Evolutionary conservation across 2,113 vertebrate species (phyloP).

Genomic region (Etheostoma cragini): DNA sequence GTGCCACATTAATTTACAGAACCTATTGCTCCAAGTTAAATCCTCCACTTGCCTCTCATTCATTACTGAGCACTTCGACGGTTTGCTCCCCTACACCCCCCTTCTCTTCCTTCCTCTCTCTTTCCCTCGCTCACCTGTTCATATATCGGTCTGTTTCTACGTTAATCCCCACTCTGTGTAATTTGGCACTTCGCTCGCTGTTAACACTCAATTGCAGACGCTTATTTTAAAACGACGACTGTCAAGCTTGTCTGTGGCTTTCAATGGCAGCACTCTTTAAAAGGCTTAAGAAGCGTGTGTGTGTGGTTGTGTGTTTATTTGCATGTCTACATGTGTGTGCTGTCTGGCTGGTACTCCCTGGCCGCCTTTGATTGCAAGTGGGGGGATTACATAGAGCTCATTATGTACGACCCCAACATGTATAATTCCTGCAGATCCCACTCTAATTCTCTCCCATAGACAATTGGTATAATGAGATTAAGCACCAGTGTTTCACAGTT

Average conservation of each 20-base stretch:
- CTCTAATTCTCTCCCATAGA: conserved; percentile 83
- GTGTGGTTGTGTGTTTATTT: conserved; percentile 30
- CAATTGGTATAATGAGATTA: conserved; percentile 86
- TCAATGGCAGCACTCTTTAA: conserved; percentile 64
- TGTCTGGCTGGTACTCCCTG: conserved; percentile 51
- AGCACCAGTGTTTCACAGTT: conserved; percentile 61
- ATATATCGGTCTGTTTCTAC: conserved; percentile 74
- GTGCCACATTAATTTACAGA: conserved; percentile 61
- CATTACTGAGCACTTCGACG: conserved; percentile 62
- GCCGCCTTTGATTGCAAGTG: conserved; percentile 75
- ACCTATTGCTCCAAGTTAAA: conserved; percentile 69
- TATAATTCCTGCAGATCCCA: conserved; percentile 83
- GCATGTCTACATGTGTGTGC: conserved; percentile 31
- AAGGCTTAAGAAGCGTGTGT: conserved; percentile 31
- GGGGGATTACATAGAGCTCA: conserved; percentile 81
- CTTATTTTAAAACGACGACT: conserved; percentile 71
- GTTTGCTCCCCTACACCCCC: conserved; percentile 27
- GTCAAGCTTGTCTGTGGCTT: conserved; percentile 67
- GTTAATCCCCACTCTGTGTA: conserved; percentile 76
- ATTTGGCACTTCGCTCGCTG: conserved; percentile 72
- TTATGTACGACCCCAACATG: conserved; percentile 79
- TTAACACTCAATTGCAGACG: conserved; percentile 75
- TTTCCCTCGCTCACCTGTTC: conserved; percentile 52
- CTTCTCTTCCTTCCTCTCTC: conserved; percentile 23
- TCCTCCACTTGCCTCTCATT: conserved; percentile 68